These are phyloP conservation scores for Nothoprocta perdicaria DNA, from an alignment of 2,113 vertebrate genomes.

Conservation along the genomic window DNA sequence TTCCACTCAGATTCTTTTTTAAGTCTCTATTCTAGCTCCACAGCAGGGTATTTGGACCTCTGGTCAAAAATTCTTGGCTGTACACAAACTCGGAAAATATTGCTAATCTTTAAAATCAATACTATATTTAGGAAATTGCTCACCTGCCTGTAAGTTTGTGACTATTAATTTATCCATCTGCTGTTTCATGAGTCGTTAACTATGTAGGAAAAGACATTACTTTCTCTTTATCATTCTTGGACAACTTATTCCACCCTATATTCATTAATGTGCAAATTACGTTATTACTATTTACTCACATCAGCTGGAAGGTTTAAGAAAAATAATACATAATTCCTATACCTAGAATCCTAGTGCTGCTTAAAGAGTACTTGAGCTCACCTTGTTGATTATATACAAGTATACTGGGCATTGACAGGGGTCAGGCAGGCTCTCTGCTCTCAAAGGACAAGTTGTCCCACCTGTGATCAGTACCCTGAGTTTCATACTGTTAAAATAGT, in stretches of 20 bases:
- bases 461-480: neutral
- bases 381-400: neutral
- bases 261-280: neutral
- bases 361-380: neutral
- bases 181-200: constrained; percentile 23
- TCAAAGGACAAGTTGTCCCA: neutral
- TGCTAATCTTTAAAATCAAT: constrained; percentile 73
- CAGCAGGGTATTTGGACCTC: constrained; percentile 37
- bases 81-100: constrained; percentile 38
- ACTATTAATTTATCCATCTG: constrained; percentile 22
- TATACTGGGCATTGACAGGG: neutral
- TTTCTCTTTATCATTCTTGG: constrained; percentile 16
- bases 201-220: neutral
- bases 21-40: constrained; percentile 38
- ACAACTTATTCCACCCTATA: neutral
- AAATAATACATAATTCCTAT: neutral
- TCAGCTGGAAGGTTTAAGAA: neutral
- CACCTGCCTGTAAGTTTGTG: constrained; percentile 17
- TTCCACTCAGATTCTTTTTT: constrained; percentile 58
- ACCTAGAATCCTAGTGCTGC: neutral
- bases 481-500: neutral
- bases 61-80: neutral
- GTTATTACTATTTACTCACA: neutral
- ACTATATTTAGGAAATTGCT: constrained; percentile 44
- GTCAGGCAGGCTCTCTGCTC: neutral